Percentiles rank a stretch among this genome's conserved stretches.
phyloP scores from a whole-genome alignment of 2,888 invertebrate species.

The Agrotis puta region DNA sequence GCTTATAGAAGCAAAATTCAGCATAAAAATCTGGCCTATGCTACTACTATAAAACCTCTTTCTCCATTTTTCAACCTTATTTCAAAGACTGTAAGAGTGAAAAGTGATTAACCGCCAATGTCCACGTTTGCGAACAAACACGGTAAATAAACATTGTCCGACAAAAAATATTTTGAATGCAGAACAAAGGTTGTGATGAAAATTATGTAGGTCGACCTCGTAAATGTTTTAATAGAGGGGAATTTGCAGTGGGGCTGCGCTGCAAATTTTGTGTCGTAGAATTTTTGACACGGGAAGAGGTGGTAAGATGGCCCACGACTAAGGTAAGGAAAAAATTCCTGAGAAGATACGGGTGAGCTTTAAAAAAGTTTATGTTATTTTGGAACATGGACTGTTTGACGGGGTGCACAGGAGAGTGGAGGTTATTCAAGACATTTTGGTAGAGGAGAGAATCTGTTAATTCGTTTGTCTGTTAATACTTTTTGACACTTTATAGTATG shows the following conservation, averaged over 20 bases:
- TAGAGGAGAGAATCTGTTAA: too few relatives aligned
- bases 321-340: neutral
- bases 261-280: slow-evolving; percentile 17
- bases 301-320: neutral
- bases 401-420: too few relatives aligned
- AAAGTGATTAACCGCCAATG: neutral
- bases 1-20: slow-evolving; percentile 34
- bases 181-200: slow-evolving; percentile 46
- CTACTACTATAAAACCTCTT: neutral
- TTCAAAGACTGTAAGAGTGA: neutral
- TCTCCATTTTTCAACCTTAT: slow-evolving; percentile 7
- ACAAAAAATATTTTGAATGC: slow-evolving; percentile 55
- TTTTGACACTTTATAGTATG: too few relatives aligned
- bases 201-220: slow-evolving; percentile 48
- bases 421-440: too few relatives aligned
- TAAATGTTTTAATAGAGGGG: slow-evolving; percentile 56
- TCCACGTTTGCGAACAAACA: slow-evolving; percentile 45
- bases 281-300: slow-evolving; percentile 9
- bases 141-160: slow-evolving; percentile 41
- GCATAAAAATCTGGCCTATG: slow-evolving; percentile 33
- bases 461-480: too few relatives aligned
- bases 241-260: slow-evolving; percentile 36
- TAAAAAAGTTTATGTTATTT: neutral
- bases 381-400: too few relatives aligned
- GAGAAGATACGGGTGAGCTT: neutral